phyloP scores from a whole-genome alignment of 2,888 invertebrate genomes.

The Lacanobia wlatinum region DNA sequence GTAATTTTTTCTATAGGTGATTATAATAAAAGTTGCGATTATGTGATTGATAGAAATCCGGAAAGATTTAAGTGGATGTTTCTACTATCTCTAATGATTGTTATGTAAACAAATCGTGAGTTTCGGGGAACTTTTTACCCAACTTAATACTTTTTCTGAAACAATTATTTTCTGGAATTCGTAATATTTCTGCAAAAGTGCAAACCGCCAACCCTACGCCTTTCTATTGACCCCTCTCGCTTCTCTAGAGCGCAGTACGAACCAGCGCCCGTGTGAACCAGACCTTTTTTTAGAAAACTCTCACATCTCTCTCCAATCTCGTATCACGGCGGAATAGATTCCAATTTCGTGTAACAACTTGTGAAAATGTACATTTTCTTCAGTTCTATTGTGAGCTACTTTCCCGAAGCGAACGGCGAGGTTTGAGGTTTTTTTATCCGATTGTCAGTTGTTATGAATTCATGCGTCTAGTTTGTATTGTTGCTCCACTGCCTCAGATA shows the following conservation, averaged over 20 bases:
- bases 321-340: slow-evolving; percentile 54
- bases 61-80: slow-evolving; percentile 25
- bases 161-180: neutral
- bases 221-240: slow-evolving; percentile 59
- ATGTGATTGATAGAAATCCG: slow-evolving; percentile 39
- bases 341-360: slow-evolving; percentile 56
- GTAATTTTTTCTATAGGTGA: slow-evolving; percentile 3
- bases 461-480: slow-evolving; percentile 54
- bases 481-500: slow-evolving; percentile 59
- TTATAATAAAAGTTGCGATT: slow-evolving; percentile 28
- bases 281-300: slow-evolving; percentile 66
- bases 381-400: slow-evolving; percentile 80
- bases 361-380: slow-evolving; percentile 83
- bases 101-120: slow-evolving; percentile 44
- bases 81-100: slow-evolving; percentile 23
- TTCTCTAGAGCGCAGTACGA: slow-evolving; percentile 68
- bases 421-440: slow-evolving; percentile 63
- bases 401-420: slow-evolving; percentile 77
- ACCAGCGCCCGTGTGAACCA: slow-evolving; percentile 70
- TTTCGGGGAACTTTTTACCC: neutral
- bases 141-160: too few relatives aligned
- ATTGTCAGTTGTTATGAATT: slow-evolving; percentile 60
- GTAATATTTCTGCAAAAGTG: neutral
- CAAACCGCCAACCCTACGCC: slow-evolving; percentile 66
- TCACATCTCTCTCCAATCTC: slow-evolving; percentile 33